phyloP scores from a whole-genome alignment of 2,113 vertebrate genomes.

The Bubo scandiacus region DNA sequence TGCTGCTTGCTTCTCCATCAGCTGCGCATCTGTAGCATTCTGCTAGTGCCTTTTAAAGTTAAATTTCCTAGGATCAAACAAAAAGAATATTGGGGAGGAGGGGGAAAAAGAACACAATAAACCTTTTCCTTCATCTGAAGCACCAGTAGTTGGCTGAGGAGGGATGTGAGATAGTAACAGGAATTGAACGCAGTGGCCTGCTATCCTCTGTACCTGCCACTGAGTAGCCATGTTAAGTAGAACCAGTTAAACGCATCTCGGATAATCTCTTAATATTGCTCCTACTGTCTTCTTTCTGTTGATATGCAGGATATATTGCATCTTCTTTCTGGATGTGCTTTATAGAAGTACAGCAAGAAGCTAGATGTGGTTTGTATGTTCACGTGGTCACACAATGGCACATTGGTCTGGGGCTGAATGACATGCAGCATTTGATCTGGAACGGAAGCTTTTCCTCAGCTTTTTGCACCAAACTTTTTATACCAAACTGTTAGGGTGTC shows the following conservation, averaged over 20 bases:
- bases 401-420: neutral
- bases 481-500: neutral
- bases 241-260: neutral
- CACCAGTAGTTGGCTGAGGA: neutral
- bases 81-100: neutral
- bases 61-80: neutral
- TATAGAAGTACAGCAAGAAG: neutral
- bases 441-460: neutral
- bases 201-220: neutral
- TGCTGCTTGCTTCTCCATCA: neutral
- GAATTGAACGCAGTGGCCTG: neutral
- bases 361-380: neutral
- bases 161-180: neutral
- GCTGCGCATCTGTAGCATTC: neutral
- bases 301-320: neutral
- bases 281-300: neutral
- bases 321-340: neutral
- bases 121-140: neutral
- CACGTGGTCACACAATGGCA: fast-evolving
- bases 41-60: neutral
- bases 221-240: neutral
- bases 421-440: neutral
- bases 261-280: neutral
- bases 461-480: neutral
- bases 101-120: neutral